These are phyloP conservation scores for Andrena chrysosceles DNA, from an alignment of 2,888 invertebrate genomes.

Conservation along the genomic window DNA sequence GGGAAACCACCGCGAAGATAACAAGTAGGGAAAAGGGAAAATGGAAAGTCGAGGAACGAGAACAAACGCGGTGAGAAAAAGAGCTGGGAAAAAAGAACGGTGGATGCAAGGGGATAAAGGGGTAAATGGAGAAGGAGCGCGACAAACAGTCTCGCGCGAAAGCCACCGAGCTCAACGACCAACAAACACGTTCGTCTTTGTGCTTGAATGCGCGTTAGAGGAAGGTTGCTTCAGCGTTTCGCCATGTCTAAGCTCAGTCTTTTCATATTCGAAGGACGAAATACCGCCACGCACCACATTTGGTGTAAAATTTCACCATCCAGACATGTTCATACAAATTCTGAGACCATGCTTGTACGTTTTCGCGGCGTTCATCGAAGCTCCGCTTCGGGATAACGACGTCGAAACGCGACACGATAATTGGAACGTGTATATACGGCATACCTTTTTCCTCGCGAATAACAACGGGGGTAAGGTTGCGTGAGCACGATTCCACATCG, in stretches of 20 bases:
- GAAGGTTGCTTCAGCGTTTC: slow-evolving; percentile 1
- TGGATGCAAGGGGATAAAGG: slow-evolving; percentile 28
- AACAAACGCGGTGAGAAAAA: slow-evolving; percentile 3
- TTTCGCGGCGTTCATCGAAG: background rate
- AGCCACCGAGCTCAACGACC: slow-evolving; percentile 9
- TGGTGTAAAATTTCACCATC: background rate
- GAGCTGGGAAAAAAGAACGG: background rate
- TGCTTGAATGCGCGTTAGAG: slow-evolving; percentile 4
- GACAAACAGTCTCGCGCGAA: slow-evolving; percentile 20
- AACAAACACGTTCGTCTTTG: slow-evolving; percentile 15
- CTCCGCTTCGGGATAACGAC: slow-evolving; percentile 9
- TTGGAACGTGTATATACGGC: slow-evolving; percentile 25
- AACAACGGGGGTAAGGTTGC: slow-evolving; percentile 20
- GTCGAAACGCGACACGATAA: slow-evolving; percentile 18
- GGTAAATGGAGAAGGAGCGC: slow-evolving; percentile 15
- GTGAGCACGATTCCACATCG: background rate
- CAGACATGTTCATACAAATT: background rate
- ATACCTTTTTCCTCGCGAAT: slow-evolving; percentile 8
- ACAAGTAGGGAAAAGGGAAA: background rate
- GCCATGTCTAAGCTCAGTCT: background rate
- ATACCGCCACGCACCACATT: background rate
- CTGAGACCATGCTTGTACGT: background rate
- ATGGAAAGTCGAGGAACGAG: slow-evolving; percentile 12
- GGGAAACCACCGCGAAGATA: slow-evolving; percentile 14
- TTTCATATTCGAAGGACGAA: background rate